phyloP scores from a whole-genome alignment of 2,797 vertebrate genomes.

The Gobionotothen gibberifrons region DNA sequence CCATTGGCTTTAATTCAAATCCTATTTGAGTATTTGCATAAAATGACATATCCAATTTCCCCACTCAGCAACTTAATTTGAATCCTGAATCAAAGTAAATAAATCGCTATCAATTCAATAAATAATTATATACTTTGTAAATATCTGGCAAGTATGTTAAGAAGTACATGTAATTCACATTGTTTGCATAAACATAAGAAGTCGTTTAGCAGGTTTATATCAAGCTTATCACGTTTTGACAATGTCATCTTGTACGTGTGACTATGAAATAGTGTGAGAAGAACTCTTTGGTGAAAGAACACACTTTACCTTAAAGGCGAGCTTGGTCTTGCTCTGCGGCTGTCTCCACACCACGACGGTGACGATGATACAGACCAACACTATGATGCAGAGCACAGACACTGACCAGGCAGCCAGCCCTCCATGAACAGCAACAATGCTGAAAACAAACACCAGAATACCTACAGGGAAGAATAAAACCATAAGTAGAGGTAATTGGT shows the following conservation, averaged over 20 bases:
- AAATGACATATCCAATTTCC: background rate
- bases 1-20: background rate
- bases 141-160: background rate
- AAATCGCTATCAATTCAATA: background rate
- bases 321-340: conserved; percentile 93
- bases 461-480: conserved; percentile 74
- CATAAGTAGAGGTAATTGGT: background rate
- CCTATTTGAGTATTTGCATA: background rate
- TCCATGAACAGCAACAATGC: conserved; percentile 86
- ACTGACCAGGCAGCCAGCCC: conserved; percentile 79
- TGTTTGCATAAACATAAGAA: background rate
- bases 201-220: background rate
- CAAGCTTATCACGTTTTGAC: background rate
- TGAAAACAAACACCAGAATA: conserved; percentile 87
- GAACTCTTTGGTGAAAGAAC: background rate
- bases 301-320: conserved; percentile 91
- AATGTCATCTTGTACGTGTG: too few relatives aligned
- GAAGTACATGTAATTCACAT: background rate
- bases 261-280: background rate
- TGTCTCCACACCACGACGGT: conserved; percentile 89
- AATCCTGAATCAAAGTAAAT: background rate
- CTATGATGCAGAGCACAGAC: conserved; percentile 67
- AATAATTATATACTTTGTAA: background rate
- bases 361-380: conserved; percentile 69
- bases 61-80: background rate